Conservation (phyloP, 2,888 invertebrate genomes). For the Latheticus oryzae region DNA sequence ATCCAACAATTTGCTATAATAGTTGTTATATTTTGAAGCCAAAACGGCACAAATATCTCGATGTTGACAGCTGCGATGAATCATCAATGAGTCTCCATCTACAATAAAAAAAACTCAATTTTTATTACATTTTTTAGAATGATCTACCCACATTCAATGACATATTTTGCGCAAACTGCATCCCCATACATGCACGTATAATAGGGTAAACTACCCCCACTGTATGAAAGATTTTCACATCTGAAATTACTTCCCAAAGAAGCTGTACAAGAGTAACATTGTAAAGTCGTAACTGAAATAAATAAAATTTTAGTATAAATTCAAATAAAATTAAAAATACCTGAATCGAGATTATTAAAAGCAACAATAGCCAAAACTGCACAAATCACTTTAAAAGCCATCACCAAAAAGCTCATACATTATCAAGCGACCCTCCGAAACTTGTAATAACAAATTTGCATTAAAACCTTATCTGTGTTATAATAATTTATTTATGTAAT, state of each 20-base stretch:
- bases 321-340: not conserved
- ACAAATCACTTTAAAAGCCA: slow-evolving; percentile 24
- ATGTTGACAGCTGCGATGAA: slow-evolving; percentile 53
- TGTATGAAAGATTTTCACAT: slow-evolving; percentile 47
- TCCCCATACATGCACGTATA: slow-evolving; percentile 49
- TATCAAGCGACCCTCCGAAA: not conserved
- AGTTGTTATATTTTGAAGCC: slow-evolving; percentile 48
- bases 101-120: slow-evolving; percentile 27
- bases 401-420: slow-evolving; percentile 9
- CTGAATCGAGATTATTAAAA: slow-evolving; percentile 13
- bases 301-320: not conserved
- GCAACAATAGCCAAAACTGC: slow-evolving; percentile 8
- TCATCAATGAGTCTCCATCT: slow-evolving; percentile 54
- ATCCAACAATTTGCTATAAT: slow-evolving; percentile 51
- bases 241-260: slow-evolving; percentile 46
- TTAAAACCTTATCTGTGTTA: slow-evolving; percentile 21
- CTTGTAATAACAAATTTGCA: slow-evolving; percentile 13
- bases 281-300: slow-evolving; percentile 45
- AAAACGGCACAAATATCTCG: slow-evolving; percentile 50
- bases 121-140: not conserved
- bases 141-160: slow-evolving; percentile 53
- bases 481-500: slow-evolving; percentile 12
- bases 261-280: slow-evolving; percentile 54
- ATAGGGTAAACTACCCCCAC: slow-evolving; percentile 36
- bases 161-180: slow-evolving; percentile 55